These are phyloP conservation scores for Tricholaema leucomelas DNA, from an alignment of 2,113 vertebrate species.

Conservation along the genomic window DNA sequence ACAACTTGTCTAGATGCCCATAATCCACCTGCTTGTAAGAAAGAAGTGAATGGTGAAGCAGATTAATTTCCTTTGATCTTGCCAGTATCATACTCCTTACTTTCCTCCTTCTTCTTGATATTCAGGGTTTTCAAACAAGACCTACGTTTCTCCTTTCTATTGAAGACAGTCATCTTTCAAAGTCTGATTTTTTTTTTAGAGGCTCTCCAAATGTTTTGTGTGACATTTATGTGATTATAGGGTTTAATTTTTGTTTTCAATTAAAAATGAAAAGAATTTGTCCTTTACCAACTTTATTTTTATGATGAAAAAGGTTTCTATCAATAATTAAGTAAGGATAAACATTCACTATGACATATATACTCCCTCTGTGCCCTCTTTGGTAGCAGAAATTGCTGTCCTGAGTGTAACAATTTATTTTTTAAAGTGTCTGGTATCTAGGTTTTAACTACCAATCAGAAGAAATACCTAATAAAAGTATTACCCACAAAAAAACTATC, in stretches of 20 bases:
- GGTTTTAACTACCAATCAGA: background rate
- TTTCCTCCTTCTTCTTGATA: background rate
- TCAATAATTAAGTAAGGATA: background rate
- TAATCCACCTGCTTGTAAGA: background rate
- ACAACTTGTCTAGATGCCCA: background rate
- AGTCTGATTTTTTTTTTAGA: background rate
- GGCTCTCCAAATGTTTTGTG: background rate
- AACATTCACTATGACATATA: background rate
- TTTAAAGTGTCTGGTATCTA: background rate
- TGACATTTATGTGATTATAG: background rate
- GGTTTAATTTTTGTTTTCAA: background rate
- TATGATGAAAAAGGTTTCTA: background rate
- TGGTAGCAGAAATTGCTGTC: background rate
- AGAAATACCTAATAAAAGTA: background rate
- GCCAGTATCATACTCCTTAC: background rate
- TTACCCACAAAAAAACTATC: background rate
- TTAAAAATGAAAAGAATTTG: background rate
- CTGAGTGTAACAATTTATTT: background rate
- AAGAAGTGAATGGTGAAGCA: background rate
- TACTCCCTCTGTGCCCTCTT: background rate
- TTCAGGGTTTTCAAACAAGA: background rate
- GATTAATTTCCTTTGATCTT: background rate
- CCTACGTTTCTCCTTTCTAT: background rate
- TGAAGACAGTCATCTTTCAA: background rate
- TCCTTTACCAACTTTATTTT: background rate